Percentiles rank a stretch among this genome's conserved stretches.
phyloP scores from a whole-genome alignment of 2,888 invertebrate genomes.

The Polydrusus cervinus region DNA sequence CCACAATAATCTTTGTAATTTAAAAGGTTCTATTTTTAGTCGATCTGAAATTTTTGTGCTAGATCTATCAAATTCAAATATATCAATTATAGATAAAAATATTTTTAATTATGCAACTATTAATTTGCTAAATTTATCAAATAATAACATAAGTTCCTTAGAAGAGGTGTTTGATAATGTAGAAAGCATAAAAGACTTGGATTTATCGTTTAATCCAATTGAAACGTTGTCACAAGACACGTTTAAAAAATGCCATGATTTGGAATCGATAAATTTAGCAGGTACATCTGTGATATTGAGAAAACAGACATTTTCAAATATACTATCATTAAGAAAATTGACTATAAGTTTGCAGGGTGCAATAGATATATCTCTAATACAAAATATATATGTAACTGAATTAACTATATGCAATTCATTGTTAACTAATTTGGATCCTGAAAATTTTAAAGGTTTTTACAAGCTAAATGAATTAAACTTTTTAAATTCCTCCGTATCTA shows the following conservation, averaged over 20 bases:
- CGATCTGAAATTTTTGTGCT: conserved; percentile 17
- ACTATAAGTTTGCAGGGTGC: conserved; percentile 16
- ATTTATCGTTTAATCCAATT: conserved; percentile 34
- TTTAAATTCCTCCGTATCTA: conserved; percentile 17
- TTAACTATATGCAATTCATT: conserved; percentile 30
- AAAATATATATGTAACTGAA: conserved; percentile 24
- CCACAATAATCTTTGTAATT: conserved; percentile 25
- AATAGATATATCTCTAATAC: conserved; percentile 9
- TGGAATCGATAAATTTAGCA: conserved; percentile 25
- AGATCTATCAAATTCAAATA: conserved; percentile 32
- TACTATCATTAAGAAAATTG: conserved; percentile 21
- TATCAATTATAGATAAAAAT: conserved; percentile 13
- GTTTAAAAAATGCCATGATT: conserved; percentile 34
- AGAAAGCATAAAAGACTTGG: conserved; percentile 5
- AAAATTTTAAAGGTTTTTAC: conserved; percentile 37
- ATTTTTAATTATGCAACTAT: conserved; percentile 29
- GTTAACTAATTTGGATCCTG: conserved; percentile 12
- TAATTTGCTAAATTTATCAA: conserved; percentile 30
- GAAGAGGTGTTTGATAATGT: conserved; percentile 22
- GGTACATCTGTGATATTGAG: conserved; percentile 7
- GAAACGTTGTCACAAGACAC: conserved; percentile 6
- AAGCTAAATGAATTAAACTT: conserved; percentile 31
- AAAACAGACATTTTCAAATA: conserved; percentile 21
- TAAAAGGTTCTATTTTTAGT: conserved; percentile 29
- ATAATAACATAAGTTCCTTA: conserved; percentile 29